These are phyloP conservation scores for Actinemys pallida DNA, from an alignment of 2,113 vertebrate genomes.

Conservation along the genomic window DNA sequence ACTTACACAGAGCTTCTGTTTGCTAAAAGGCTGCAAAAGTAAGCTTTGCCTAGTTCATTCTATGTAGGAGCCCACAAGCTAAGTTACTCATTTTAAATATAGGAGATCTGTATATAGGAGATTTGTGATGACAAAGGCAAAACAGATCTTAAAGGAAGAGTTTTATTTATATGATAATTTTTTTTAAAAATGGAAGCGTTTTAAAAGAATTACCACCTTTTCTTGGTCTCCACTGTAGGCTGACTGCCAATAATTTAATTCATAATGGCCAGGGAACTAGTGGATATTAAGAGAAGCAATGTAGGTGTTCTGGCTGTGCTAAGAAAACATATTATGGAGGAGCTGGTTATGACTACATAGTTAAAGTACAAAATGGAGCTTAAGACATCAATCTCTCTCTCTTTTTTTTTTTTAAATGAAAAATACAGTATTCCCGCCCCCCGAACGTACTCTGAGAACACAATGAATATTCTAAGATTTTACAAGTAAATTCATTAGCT, in stretches of 20 bases:
- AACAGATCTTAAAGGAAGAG: constrained; percentile 40
- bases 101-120: background rate
- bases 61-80: constrained; percentile 17
- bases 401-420: background rate
- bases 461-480: background rate
- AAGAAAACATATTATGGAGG: constrained; percentile 1
- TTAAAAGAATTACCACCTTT: background rate
- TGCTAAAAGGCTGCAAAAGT: background rate
- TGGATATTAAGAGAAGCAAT: background rate
- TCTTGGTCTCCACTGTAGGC: background rate
- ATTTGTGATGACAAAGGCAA: background rate
- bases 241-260: constrained; percentile 50
- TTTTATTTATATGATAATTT: background rate
- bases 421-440: background rate
- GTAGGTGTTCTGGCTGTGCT: background rate
- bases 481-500: fast-evolving
- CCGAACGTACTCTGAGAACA: background rate
- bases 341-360: background rate
- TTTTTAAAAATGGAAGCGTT: background rate
- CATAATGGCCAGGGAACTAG: constrained; percentile 60
- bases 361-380: too few species aligned
- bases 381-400: background rate
- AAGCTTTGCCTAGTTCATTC: background rate
- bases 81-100: constrained; percentile 38
- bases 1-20: background rate